A percentile compares a stretch with the other conserved stretches of the same genome.
Conservation (phyloP, 2,113 vertebrate species). For the Scomber japonicus region DNA sequence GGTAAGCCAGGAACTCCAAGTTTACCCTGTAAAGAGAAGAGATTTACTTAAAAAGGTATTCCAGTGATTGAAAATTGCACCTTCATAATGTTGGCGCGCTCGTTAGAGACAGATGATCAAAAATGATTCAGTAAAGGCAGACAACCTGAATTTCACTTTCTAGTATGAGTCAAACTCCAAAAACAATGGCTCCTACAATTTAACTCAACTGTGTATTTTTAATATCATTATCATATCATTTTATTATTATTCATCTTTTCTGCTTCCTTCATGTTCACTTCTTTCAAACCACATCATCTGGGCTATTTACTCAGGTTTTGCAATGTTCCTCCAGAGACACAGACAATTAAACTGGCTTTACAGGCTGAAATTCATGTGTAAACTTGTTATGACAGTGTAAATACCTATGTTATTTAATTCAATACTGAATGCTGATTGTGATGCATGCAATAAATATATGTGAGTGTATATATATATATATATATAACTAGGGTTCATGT, state of each 20-base stretch:
- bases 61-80: not conserved
- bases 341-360: too few relatives aligned
- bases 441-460: not conserved
- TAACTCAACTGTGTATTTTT: too few relatives aligned
- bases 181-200: too few relatives aligned
- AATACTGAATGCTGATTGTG: not conserved
- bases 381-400: not conserved
- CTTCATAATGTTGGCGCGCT: too few relatives aligned
- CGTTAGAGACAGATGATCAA: too few relatives aligned
- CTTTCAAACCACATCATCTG: not conserved
- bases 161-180: too few relatives aligned
- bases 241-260: too few relatives aligned
- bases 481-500: too few relatives aligned
- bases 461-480: not conserved
- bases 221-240: too few relatives aligned
- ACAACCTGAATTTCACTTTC: too few relatives aligned
- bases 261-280: not conserved
- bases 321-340: not conserved
- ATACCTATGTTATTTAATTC: not conserved
- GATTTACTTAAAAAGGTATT: not conserved
- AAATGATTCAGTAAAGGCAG: too few relatives aligned
- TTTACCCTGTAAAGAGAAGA: slow-evolving; percentile 88
- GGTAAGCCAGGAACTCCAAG: slow-evolving; percentile 97
- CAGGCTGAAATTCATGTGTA: too few relatives aligned
- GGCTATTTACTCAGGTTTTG: not conserved